Base-by-base conservation (phyloP, 2,888 invertebrate species). In the Xestia sexstrigata region DNA sequence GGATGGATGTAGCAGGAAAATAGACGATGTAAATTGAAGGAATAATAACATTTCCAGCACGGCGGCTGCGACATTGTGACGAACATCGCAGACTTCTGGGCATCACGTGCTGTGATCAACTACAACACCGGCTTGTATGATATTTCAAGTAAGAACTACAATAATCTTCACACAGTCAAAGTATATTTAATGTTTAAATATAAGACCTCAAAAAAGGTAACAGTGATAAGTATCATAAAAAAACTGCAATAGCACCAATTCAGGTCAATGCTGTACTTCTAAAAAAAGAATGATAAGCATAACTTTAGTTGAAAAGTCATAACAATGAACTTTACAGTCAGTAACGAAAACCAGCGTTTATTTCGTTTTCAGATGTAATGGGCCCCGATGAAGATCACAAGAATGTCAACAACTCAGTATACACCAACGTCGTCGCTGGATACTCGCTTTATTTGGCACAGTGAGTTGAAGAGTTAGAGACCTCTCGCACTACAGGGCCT, bases 301-400 rank as follows among this genome's bases (percentile, higher is more conserved):
- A 35, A 63, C 23, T 63, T 63, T 15, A 9, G 4, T 42, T 63
- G 20, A 39, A 20, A 13, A 63, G 9, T 23, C 23, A 20, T 62
- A 4, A 5, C 5, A 23, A 63, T 11, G 6, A 13, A 63, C 23
- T 23, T 17, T 17, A 42, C 35, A 15, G 3, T 42, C 39, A 65
- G 39, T 65, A 7, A 65, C 42, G 11, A 17, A n/a, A 65, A 20
- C 11, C 2, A 17, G 30, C 2, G 23, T n/a, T 15, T 49, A 1
- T 35, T 70, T 74, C 2, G 2, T 81, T 93, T 91, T 63, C 87
- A 97, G 97, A 96, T 92, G 97, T 97, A 8, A 97, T 97, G 97
- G 97, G 97, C 1, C 97, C 97, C 0, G 97, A 97, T 83, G 97
- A 97, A 94, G 97, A 97, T 89, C 97, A 97, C 88, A 93, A 90